phyloP scores from a whole-genome alignment of 1,140 invertebrate species.

The Drosophila nasuta region DNA sequence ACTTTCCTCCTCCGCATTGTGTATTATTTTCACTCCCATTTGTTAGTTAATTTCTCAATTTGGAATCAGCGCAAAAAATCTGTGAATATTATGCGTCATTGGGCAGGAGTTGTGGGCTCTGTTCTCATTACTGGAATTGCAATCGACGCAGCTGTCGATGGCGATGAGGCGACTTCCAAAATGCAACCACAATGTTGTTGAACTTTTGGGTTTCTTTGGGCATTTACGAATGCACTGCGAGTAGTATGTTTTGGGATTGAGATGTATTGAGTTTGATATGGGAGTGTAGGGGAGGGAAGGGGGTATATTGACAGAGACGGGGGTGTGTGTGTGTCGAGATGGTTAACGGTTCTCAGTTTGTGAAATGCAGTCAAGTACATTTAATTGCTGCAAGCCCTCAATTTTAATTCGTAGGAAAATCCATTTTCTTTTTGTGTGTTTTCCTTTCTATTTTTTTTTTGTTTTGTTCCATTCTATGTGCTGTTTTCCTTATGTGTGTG shows the following conservation, averaged over 20 bases:
- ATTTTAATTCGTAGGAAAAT: constrained; percentile 50
- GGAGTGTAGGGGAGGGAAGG: background rate
- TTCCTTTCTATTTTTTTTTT: constrained; percentile 21
- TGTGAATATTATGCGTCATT: constrained; percentile 20
- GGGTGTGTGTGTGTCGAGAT: constrained; percentile 7
- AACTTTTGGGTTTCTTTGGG: background rate
- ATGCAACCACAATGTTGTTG: constrained; percentile 13
- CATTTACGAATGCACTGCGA: no score
- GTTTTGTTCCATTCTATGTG: constrained; percentile 4
- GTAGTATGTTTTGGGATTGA: constrained; percentile 4
- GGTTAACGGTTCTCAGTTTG: constrained; percentile 20
- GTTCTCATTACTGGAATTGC: constrained; percentile 2
- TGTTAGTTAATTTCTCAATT: constrained; percentile 12
- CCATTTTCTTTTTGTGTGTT: constrained; percentile 27
- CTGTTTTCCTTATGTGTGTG: background rate
- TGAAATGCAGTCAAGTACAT: constrained; percentile 57
- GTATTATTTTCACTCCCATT: background rate
- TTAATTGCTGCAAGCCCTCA: constrained; percentile 57
- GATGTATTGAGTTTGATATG: constrained; percentile 21
- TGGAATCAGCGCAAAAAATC: background rate
- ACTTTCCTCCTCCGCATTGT: background rate
- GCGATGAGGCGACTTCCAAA: constrained; percentile 1
- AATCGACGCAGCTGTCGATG: constrained; percentile 31
- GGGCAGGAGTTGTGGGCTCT: background rate
- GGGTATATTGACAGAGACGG: background rate